Base-by-base conservation (phyloP, 1,140 invertebrate species). In the Drosophila pandora region DNA sequence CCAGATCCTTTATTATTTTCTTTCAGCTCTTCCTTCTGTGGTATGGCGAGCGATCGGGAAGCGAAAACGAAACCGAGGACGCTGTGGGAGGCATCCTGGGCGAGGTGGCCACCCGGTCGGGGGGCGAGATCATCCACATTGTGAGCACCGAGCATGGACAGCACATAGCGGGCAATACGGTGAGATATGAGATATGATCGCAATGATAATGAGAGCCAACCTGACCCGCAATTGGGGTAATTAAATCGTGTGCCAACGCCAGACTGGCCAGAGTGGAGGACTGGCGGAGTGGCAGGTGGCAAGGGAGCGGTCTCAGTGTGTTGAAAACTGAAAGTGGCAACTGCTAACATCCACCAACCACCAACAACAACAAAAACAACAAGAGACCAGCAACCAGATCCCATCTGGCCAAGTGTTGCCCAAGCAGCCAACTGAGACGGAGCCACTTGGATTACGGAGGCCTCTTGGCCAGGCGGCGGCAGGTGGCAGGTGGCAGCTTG, bases 81-180 rank as follows among this genome's bases (percentile, higher is more conserved):
- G 69, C 78, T 39, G 79, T 83, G 9, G 90, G 90, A 41, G 89
- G 90, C 28, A 90, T 88, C 30, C 47, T 91, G 48, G 85, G 90
- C 49, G 79, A 90, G 68, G 85, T 91, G 21, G 87, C 88, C 69
- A 87, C 91, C 45, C 76, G 90, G 7, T 92, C 91, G 1, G 91
- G 91, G 21, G 91, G 91, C 58, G 91, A 92, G 76, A 90, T 92
- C 59, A 75, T 92, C 30, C 90, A 91, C 56, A 83, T 91, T 50
- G 90, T 91, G 67, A 90, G 88, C 76, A 90, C 72, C 54, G 80
- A 90, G 65, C 89, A 89, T 58, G 89, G 84, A 37, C 83, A 90
- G 69, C 84, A 91, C 32, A 81, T 91, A 76, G 90, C 80, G 47
- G 87, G 77, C 69, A 90, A 89, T 41, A 91, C 90, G 85, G 90